A percentile compares a stretch with the other conserved stretches of the same genome.
Conservation (phyloP, 1,140 invertebrate genomes). For the Monochamus saltuarius region DNA sequence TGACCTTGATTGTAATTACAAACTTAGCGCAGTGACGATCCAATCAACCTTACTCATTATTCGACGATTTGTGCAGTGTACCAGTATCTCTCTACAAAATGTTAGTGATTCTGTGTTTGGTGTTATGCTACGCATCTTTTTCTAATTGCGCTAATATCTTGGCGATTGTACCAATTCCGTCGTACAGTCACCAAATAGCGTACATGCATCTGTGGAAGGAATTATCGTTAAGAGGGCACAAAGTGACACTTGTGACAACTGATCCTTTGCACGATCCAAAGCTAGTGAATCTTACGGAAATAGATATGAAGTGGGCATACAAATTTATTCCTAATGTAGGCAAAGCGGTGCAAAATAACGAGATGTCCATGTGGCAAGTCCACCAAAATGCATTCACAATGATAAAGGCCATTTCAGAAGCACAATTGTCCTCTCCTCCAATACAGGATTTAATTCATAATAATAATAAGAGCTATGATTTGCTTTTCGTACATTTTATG, state of each 20-base stretch:
- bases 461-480: constrained; percentile 44
- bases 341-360: too few relatives aligned
- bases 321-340: too few relatives aligned
- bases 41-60: too few relatives aligned
- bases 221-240: constrained; percentile 37
- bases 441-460: constrained; percentile 34
- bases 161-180: background rate
- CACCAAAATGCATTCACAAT: background rate
- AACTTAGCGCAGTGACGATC: too few relatives aligned
- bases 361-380: too few relatives aligned
- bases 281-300: constrained; percentile 38
- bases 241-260: constrained; percentile 38
- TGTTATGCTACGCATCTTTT: too few relatives aligned
- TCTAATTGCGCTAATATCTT: constrained; percentile 12
- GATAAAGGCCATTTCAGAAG: background rate
- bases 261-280: constrained; percentile 37
- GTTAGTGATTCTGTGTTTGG: too few relatives aligned
- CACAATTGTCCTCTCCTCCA: constrained; percentile 22
- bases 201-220: constrained; percentile 49
- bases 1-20: too few relatives aligned
- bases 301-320: constrained; percentile 32
- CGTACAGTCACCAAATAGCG: constrained; percentile 58
- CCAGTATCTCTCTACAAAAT: too few relatives aligned
- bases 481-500: constrained; percentile 43
- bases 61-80: too few relatives aligned